Evolutionary conservation across 2,113 vertebrate species (phyloP).

Genomic region (Tringa solitaria): DNA sequence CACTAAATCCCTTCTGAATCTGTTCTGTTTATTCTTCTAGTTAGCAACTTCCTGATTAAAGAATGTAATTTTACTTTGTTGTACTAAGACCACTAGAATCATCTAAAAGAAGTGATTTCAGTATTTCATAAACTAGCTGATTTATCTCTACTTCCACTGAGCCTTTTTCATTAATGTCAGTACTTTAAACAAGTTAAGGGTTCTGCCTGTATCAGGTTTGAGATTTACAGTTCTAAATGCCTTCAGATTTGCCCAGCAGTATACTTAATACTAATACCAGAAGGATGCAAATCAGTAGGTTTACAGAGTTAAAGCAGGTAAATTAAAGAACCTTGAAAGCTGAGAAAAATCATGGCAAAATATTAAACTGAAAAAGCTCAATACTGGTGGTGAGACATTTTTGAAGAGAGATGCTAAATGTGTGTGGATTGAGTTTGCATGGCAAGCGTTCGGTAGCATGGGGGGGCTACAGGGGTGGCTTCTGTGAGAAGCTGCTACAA

Average conservation of each 20-base stretch:
- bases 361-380: neutral
- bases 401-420: neutral
- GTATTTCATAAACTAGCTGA: neutral
- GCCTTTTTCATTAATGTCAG: neutral
- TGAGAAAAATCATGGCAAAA: neutral
- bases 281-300: neutral
- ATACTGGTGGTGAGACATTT: neutral
- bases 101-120: neutral
- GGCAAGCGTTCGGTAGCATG: neutral
- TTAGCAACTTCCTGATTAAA: neutral
- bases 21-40: neutral
- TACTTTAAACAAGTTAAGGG: neutral
- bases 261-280: neutral
- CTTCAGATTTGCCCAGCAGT: neutral
- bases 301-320: neutral
- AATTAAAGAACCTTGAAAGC: neutral
- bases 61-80: neutral
- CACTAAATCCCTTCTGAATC: neutral
- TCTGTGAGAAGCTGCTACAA: neutral
- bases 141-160: neutral
- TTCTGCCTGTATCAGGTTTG: neutral
- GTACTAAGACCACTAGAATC: neutral
- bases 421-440: neutral
- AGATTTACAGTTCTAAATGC: neutral
- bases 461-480: neutral